A percentile compares a stretch with the other conserved stretches of the same genome.
phyloP scores from a whole-genome alignment of 2,797 vertebrate genomes.

The Brachyalestes nurse region DNA sequence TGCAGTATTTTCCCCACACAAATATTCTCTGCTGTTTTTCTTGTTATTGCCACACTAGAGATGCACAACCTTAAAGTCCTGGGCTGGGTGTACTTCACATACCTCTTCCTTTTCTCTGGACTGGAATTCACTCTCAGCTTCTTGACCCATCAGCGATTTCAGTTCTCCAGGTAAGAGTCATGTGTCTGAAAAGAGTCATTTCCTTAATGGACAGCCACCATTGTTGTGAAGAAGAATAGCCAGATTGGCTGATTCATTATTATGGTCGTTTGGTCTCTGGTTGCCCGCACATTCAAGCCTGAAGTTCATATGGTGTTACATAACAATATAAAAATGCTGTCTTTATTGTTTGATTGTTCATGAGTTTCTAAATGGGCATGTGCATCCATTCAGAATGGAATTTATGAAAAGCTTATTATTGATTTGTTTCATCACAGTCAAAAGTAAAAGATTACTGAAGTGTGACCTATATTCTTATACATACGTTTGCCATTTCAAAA shows the following conservation, averaged over 20 bases:
- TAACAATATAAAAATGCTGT: background rate
- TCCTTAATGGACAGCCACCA: too few species aligned
- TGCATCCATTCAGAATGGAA: background rate
- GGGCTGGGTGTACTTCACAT: slow-evolving; percentile 91
- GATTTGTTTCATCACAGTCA: background rate
- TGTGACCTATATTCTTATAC: too few species aligned
- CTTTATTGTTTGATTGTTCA: background rate
- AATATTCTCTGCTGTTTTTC: background rate
- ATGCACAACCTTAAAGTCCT: slow-evolving; percentile 83
- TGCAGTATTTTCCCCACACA: background rate
- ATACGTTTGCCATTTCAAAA: too few species aligned
- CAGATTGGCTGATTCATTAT: background rate
- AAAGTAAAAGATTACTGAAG: background rate
- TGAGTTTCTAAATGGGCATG: background rate
- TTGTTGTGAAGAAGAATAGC: too few species aligned
- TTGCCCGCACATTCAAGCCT: background rate
- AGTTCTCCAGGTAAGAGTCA: slow-evolving; percentile 86
- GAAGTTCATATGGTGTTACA: too few species aligned
- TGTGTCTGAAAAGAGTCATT: slow-evolving; percentile 4
- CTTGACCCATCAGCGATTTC: slow-evolving; percentile 94
- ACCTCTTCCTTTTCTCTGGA: slow-evolving; percentile 96
- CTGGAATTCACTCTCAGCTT: slow-evolving; percentile 95
- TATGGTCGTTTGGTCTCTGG: background rate
- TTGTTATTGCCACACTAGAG: slow-evolving; percentile 67
- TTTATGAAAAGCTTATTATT: background rate